These are phyloP conservation scores for Gorsachius magnificus DNA, from an alignment of 2,797 vertebrate genomes.

Conservation along the genomic window DNA sequence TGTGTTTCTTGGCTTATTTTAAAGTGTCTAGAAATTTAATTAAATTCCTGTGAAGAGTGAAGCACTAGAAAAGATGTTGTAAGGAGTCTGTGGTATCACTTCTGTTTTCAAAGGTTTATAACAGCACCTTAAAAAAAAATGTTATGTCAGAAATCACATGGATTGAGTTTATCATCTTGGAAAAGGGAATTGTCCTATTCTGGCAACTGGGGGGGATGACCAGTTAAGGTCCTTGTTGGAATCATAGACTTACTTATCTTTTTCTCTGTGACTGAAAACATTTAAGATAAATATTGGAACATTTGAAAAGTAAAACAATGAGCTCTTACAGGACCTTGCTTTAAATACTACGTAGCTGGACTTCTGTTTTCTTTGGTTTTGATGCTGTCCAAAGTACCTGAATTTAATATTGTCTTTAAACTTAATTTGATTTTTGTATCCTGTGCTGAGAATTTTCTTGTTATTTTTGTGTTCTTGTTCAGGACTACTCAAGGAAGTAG, in stretches of 20 bases:
- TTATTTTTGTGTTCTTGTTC: not conserved
- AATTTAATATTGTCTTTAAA: not conserved
- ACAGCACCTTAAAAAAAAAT: not conserved
- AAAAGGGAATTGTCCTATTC: not conserved
- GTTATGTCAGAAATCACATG: not conserved
- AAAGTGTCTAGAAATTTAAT: not conserved
- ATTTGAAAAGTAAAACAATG: not conserved
- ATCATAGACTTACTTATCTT: not conserved
- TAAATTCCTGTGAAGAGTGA: not conserved
- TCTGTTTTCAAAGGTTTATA: not conserved
- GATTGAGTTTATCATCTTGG: not conserved
- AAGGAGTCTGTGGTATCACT: not conserved
- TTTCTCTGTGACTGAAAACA: not conserved
- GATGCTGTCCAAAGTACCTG: not conserved
- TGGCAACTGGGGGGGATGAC: not conserved
- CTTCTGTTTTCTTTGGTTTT: not conserved
- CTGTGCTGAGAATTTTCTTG: not conserved
- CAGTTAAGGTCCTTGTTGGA: not conserved
- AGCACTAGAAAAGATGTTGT: not conserved
- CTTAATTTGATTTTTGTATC: not conserved
- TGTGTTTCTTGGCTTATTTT: not conserved
- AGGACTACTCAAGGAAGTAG: conserved; percentile 88
- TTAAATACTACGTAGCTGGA: not conserved
- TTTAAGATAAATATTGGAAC: not conserved
- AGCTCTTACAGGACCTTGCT: not conserved